Percentiles rank a stretch among this genome's conserved stretches.
phyloP scores from a whole-genome alignment of 2,888 invertebrate species.

The Onchidella celtica region DNA sequence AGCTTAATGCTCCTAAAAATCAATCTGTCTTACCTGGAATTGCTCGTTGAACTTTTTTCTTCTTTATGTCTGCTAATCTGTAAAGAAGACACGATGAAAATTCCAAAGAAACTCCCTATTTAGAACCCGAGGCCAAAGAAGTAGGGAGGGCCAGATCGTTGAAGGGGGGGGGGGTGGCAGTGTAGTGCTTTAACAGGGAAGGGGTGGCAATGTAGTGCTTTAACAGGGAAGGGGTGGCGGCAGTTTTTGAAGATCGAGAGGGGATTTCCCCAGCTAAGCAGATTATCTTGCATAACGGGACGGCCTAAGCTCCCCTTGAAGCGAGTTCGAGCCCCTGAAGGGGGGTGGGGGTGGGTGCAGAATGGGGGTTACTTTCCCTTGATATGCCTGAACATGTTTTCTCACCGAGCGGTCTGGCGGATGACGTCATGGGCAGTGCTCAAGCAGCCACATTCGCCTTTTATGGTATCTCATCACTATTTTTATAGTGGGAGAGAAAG shows the following conservation, averaged over 20 bases:
- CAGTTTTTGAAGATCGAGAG: slow-evolving; percentile 6
- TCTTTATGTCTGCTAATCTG: no score
- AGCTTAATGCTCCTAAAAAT: no score
- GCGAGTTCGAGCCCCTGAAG: neutral
- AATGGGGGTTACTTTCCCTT: neutral
- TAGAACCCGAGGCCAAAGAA: neutral
- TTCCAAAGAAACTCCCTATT: neutral
- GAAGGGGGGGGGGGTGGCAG: neutral
- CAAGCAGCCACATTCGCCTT: no score
- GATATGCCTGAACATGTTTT: neutral
- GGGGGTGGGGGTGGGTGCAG: neutral
- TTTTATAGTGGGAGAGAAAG: no score
- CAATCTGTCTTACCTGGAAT: no score
- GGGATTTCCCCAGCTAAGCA: slow-evolving; percentile 21
- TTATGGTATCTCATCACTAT: no score
- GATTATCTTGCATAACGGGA: slow-evolving; percentile 30
- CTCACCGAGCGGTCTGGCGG: neutral
- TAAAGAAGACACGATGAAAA: neutral
- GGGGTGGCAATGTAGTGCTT: slow-evolving; percentile 1
- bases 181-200: neutral
- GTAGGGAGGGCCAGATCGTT: neutral
- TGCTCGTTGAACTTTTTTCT: no score
- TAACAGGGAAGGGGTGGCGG: neutral
- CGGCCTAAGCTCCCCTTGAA: slow-evolving; percentile 8
- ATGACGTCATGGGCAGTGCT: neutral